A percentile compares a stretch with the other conserved stretches of the same genome.
phyloP scores from a whole-genome alignment of 2,888 invertebrate genomes.

The Chromoteleia sp. region DNA sequence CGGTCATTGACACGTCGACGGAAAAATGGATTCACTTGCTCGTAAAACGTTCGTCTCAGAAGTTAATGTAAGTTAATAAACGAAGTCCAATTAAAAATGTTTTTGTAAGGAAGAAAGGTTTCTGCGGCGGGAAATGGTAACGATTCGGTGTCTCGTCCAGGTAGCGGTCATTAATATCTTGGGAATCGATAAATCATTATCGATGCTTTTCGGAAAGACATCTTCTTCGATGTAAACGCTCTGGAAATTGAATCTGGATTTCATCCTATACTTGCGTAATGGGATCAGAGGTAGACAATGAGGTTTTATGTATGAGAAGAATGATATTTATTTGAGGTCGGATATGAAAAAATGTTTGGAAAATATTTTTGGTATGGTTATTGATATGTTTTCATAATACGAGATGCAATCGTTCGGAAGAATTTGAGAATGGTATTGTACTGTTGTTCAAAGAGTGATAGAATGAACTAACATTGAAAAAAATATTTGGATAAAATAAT shows the following conservation, averaged over 20 bases:
- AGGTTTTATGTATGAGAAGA: slow-evolving; percentile 10
- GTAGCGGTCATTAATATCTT: slow-evolving; percentile 22
- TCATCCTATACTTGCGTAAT: slow-evolving; percentile 20
- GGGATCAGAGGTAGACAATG: slow-evolving; percentile 12
- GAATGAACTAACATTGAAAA: too few species aligned
- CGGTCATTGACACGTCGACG: slow-evolving; percentile 42
- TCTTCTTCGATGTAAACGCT: slow-evolving; percentile 15
- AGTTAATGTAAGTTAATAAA: too few species aligned
- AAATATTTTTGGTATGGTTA: slow-evolving; percentile 18
- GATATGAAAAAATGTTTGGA: slow-evolving; percentile 18
- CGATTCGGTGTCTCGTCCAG: neutral
- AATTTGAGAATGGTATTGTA: slow-evolving; percentile 1
- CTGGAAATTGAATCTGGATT: slow-evolving; percentile 31
- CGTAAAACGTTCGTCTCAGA: slow-evolving; percentile 15
- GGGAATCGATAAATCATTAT: slow-evolving; percentile 29
- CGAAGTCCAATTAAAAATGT: slow-evolving; percentile 22
- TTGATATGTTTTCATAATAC: slow-evolving; percentile 8
- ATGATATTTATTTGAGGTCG: neutral
- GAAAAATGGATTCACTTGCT: slow-evolving; percentile 33
- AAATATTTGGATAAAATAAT: too few species aligned
- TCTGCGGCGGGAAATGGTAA: neutral
- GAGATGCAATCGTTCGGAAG: neutral
- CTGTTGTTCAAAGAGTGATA: neutral
- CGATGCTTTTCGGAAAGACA: slow-evolving; percentile 14
- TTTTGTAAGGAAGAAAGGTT: slow-evolving; percentile 4